Percentiles rank a stretch among this genome's conserved stretches.
These are phyloP conservation scores for Drosophila baimaii DNA, from an alignment of 1,140 invertebrate species.

Conservation along the genomic window DNA sequence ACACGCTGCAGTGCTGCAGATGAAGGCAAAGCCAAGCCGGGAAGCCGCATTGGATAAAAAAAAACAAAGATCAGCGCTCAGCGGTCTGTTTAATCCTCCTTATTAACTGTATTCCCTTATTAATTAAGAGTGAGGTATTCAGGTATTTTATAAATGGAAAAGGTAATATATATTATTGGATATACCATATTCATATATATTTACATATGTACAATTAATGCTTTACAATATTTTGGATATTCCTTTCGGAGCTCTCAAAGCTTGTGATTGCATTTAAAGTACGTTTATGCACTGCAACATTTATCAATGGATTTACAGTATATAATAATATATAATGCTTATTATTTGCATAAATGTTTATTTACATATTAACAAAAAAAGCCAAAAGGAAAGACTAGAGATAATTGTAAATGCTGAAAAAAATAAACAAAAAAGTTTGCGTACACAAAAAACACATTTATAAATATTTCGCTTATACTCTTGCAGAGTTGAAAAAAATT, in stretches of 20 bases:
- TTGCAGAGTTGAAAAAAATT: too few relatives aligned
- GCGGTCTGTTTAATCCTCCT: slow-evolving; percentile 8
- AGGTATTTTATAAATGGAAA: neutral
- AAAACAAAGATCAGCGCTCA: slow-evolving; percentile 4
- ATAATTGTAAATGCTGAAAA: neutral
- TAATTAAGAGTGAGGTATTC: neutral
- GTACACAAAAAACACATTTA: neutral
- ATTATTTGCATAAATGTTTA: neutral
- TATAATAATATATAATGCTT: too few relatives aligned
- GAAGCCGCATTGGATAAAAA: slow-evolving; percentile 26
- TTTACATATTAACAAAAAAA: neutral
- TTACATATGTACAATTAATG: too few relatives aligned
- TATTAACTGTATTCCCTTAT: neutral
- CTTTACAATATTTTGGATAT: neutral
- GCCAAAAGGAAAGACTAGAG: neutral
- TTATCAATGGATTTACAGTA: neutral
- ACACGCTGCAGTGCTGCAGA: slow-evolving; percentile 70
- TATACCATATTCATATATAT: neutral
- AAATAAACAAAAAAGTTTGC: neutral
- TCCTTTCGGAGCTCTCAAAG: neutral
- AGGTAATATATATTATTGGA: neutral
- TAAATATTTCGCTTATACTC: too few relatives aligned
- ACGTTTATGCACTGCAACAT: too few relatives aligned
- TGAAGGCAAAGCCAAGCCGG: slow-evolving; percentile 28
- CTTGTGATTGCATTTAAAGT: neutral